phyloP scores from a whole-genome alignment of 2,113 vertebrate species.

The Xiphias gladius region DNA sequence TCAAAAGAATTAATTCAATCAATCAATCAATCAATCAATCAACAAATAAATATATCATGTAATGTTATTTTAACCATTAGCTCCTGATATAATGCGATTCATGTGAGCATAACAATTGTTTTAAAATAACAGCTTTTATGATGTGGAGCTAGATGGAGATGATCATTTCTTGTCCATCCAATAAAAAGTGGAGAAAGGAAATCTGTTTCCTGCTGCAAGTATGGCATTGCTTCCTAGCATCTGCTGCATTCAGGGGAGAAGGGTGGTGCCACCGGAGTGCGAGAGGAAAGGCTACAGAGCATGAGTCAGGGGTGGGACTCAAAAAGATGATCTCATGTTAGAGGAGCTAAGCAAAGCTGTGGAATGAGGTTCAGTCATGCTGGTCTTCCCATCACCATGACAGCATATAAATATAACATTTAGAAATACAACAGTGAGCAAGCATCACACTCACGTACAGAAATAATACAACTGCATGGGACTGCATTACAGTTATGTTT shows the following conservation, averaged over 20 bases:
- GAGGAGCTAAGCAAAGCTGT: conserved; percentile 66
- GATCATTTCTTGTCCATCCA: conserved; percentile 26
- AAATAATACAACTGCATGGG: conserved; percentile 17
- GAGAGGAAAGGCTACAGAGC: conserved; percentile 65
- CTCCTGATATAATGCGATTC: background rate
- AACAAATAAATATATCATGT: background rate
- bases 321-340: conserved; percentile 83
- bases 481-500: conserved; percentile 13
- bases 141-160: conserved; percentile 1
- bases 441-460: conserved; percentile 8
- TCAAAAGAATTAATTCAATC: background rate
- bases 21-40: too few species aligned
- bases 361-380: conserved; percentile 75
- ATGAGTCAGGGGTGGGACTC: conserved; percentile 73
- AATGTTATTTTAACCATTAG: background rate
- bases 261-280: conserved; percentile 62
- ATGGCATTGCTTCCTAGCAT: conserved; percentile 74
- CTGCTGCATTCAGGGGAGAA: conserved; percentile 61
- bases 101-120: background rate
- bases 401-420: conserved; percentile 75
- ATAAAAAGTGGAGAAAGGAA: conserved; percentile 44
- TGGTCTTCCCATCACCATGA: conserved; percentile 77
- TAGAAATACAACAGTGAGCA: conserved; percentile 36
- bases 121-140: background rate
- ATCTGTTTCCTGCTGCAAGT: conserved; percentile 57